A percentile compares a stretch with the other conserved stretches of the same genome.
Evolutionary conservation across 2,113 vertebrate genomes (phyloP).

Genomic region (Seriola dumerili): DNA sequence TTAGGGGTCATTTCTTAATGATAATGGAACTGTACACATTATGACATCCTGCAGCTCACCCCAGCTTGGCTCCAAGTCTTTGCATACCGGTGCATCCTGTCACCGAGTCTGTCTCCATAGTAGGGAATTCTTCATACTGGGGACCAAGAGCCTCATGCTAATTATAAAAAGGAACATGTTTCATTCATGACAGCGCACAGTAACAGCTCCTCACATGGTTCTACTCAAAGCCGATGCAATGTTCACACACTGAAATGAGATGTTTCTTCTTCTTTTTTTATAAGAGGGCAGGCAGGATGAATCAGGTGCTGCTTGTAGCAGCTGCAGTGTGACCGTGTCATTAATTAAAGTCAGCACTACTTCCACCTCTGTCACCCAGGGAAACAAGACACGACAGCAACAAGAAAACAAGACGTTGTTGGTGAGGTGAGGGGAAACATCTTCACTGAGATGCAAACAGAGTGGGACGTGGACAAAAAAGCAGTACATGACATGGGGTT

Average conservation of each 20-base stretch:
- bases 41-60: constrained; percentile 83
- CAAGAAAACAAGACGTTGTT: constrained; percentile 42
- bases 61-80: constrained; percentile 94
- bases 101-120: constrained; percentile 90
- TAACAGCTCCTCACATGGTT: constrained; percentile 2
- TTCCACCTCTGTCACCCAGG: constrained; percentile 27
- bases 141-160: constrained; percentile 90
- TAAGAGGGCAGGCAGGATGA: constrained; percentile 26
- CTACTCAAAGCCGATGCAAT: constrained; percentile 3
- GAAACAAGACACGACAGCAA: constrained; percentile 36
- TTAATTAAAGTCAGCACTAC: constrained; percentile 50
- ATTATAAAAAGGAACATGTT: constrained; percentile 65
- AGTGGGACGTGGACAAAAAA: neutral
- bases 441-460: constrained; percentile 13
- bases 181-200: constrained; percentile 48
- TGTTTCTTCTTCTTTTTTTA: neutral
- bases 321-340: constrained; percentile 33
- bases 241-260: constrained; percentile 11
- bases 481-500: neutral
- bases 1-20: neutral
- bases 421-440: neutral
- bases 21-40: neutral
- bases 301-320: constrained; percentile 39
- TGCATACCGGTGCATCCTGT: constrained; percentile 93
- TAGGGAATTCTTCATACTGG: constrained; percentile 92